These are phyloP conservation scores for Eucera pruinosa DNA, from an alignment of 2,888 invertebrate species.

Conservation along the genomic window DNA sequence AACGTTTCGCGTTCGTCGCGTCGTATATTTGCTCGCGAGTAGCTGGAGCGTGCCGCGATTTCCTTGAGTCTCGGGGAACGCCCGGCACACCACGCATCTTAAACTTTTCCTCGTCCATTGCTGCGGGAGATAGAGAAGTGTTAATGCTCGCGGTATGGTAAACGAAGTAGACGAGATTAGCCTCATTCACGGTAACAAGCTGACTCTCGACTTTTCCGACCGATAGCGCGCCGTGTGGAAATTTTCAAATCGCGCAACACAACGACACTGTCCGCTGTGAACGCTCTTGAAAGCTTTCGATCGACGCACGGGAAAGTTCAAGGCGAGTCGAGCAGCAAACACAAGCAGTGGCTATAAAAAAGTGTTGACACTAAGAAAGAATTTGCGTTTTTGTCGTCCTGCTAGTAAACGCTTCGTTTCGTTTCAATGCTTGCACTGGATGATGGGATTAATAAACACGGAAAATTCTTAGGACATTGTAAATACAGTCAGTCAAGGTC, in stretches of 20 bases:
- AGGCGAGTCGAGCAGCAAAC: conserved; percentile 55
- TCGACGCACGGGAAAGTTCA: conserved; percentile 58
- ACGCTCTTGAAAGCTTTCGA: conserved; percentile 41
- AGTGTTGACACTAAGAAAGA: too few species aligned
- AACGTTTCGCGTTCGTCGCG: background rate
- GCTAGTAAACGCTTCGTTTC: too few species aligned
- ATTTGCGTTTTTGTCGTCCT: too few species aligned
- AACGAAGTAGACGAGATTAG: conserved; percentile 32
- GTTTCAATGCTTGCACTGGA: too few species aligned
- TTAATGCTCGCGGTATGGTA: conserved; percentile 19
- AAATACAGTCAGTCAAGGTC: too few species aligned
- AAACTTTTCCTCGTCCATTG: conserved; percentile 23
- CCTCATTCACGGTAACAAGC: conserved; percentile 18
- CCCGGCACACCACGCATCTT: conserved; percentile 6
- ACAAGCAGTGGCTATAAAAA: too few species aligned
- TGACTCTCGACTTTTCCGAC: conserved; percentile 50
- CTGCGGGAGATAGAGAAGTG: conserved; percentile 9
- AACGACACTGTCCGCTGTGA: background rate
- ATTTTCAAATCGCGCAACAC: conserved; percentile 55
- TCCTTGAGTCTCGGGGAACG: conserved; percentile 2
- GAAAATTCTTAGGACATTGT: too few species aligned
- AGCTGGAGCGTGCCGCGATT: conserved; percentile 17
- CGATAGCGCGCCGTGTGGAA: conserved; percentile 58
- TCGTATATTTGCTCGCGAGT: conserved; percentile 22
- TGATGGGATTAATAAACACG: too few species aligned